Base-by-base conservation (phyloP, 1,140 invertebrate genomes). In the Bursaphelenchus mucronatus region DNA sequence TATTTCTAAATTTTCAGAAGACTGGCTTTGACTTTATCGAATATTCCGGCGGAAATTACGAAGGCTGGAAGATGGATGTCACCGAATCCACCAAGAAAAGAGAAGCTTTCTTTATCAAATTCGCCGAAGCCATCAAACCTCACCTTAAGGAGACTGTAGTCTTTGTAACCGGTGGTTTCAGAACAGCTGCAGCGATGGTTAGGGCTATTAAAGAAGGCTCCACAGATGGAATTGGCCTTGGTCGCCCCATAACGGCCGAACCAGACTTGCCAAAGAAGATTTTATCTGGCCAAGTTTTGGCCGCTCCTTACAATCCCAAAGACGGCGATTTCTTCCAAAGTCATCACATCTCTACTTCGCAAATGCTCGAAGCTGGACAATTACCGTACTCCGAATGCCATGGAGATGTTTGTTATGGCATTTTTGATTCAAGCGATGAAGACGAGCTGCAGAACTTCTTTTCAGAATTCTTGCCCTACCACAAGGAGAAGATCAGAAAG, bases 21-120 rank as follows among this genome's bases (percentile, higher is more conserved):
- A 40, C 49, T n/a, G 65, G 66, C 7, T 67, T 68, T 44, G 62
- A 66, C 40, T 66, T 66, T 41, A 57, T 67, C 51, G 61, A 67
- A 43, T 30, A 67, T 1, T 49, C 45, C 51, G 65, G 66, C 13
- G 54, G 66, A 0, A 54, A 21, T 4, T 45, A 69, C 44, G 64
- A 66, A 40, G 50, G 67, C 15, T 15, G 43, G 4, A 15, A 8
- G 10, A 45, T 66, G 41, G 15, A 71, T 11, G 19, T 51, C 8
- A 17, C 15, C 8, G 65, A 66, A n/a, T 59, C 64, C 0, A 66
- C 64, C 11, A 66, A 9, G n/a, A 52, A 9, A 7, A 63, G 64
- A 6, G 64, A 66, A 57, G 64, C 64, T 1, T 66, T 66, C 39
- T 66, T 66, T 49, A n/a, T 68, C 19, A 47, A 68, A 47, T 66